phyloP scores from a whole-genome alignment of 1,140 invertebrate genomes.

The Orussus abietinus region DNA sequence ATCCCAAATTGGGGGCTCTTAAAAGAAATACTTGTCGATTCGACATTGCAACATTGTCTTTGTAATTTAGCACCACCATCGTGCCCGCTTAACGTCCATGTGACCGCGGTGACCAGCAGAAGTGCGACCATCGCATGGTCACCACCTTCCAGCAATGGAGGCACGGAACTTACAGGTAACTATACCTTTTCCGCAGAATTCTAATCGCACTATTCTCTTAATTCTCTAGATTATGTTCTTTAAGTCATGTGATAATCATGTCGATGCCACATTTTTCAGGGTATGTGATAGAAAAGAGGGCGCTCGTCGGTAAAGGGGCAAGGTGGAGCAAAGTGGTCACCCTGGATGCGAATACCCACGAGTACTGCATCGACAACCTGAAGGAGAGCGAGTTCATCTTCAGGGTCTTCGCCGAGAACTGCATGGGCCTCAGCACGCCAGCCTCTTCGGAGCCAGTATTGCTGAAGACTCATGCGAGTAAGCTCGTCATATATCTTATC shows the following conservation, averaged over 20 bases:
- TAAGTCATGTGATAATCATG: neutral
- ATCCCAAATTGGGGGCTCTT: no score
- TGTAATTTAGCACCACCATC: constrained; percentile 70
- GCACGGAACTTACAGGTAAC: constrained; percentile 77
- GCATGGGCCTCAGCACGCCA: constrained; percentile 77
- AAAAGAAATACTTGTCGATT: no score
- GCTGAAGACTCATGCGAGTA: constrained; percentile 93
- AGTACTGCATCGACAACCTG: constrained; percentile 81
- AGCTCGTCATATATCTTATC: constrained; percentile 55
- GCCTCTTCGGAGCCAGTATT: constrained; percentile 74
- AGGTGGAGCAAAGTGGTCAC: constrained; percentile 88
- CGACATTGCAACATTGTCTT: no score
- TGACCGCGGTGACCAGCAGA: constrained; percentile 77
- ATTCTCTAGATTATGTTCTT: neutral
- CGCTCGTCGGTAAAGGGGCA: constrained; percentile 58
- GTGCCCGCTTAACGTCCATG: constrained; percentile 70
- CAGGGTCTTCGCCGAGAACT: constrained; percentile 89
- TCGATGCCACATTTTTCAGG: constrained; percentile 54
- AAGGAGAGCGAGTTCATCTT: constrained; percentile 88
- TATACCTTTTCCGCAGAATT: no score
- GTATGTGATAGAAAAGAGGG: constrained; percentile 91
- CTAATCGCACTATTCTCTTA: no score
- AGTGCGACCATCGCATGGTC: constrained; percentile 85
- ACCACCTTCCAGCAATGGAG: constrained; percentile 78
- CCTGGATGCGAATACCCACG: constrained; percentile 69